Conservation (phyloP, 2,888 invertebrate genomes). For the Ypsolopha scabrella region DNA sequence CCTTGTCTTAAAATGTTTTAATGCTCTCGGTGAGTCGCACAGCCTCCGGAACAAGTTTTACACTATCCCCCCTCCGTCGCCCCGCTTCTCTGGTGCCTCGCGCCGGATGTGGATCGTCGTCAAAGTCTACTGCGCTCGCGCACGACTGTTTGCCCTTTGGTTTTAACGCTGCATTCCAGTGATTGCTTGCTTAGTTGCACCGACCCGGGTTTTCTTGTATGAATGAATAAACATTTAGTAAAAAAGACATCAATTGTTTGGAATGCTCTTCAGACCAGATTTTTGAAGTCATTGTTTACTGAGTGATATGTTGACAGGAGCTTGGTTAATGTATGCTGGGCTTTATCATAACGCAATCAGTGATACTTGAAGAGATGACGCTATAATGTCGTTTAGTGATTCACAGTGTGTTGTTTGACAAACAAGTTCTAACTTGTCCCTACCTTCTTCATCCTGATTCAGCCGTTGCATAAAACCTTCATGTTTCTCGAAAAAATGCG, state of each 20-base stretch:
- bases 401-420: neutral
- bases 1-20: neutral
- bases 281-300: too few relatives aligned
- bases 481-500: too few relatives aligned
- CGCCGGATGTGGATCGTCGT: slow-evolving; percentile 24
- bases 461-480: too few relatives aligned
- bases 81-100: slow-evolving; percentile 10
- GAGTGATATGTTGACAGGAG: too few relatives aligned
- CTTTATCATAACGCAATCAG: neutral
- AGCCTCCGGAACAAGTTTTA: slow-evolving; percentile 14
- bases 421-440: too few relatives aligned
- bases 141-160: slow-evolving; percentile 30
- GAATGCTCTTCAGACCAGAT: too few relatives aligned
- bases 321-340: too few relatives aligned
- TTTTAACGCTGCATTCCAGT: slow-evolving; percentile 8
- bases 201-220: neutral
- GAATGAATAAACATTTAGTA: slow-evolving; percentile 3
- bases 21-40: slow-evolving; percentile 3
- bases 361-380: neutral
- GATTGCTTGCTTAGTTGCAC: slow-evolving; percentile 3
- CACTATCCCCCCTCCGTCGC: slow-evolving; percentile 3
- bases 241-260: neutral
- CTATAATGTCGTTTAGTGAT: neutral
- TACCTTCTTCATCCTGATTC: too few relatives aligned
- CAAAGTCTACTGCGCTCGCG: slow-evolving; percentile 21